Percentiles rank a stretch among this genome's conserved stretches.
Evolutionary conservation across 2,113 vertebrate genomes (phyloP).

Genomic region (Asarcornis scutulata): DNA sequence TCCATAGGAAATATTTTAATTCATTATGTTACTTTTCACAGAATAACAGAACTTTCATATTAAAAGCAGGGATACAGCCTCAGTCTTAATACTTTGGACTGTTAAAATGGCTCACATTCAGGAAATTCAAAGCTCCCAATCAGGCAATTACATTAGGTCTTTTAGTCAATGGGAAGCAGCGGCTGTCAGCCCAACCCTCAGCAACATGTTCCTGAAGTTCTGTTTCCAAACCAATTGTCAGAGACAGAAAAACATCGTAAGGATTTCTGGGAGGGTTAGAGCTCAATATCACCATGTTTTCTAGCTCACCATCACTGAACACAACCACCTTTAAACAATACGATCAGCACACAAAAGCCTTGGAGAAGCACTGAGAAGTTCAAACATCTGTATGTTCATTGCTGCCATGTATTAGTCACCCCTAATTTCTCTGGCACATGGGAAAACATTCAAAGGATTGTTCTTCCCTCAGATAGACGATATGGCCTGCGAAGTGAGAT

Average conservation of each 20-base stretch:
- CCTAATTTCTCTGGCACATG: neutral
- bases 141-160: neutral
- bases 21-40: slow-evolving; percentile 1
- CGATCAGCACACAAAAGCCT: neutral
- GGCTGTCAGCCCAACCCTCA: neutral
- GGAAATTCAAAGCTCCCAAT: neutral
- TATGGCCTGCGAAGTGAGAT: neutral
- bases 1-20: slow-evolving; percentile 26
- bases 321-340: fast-evolving
- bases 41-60: slow-evolving; percentile 15
- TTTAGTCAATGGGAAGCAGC: neutral
- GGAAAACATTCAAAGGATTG: neutral
- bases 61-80: slow-evolving; percentile 1
- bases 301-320: neutral
- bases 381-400: neutral
- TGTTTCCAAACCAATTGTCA: neutral
- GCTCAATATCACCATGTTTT: fast-evolving
- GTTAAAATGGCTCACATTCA: neutral
- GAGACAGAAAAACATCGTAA: neutral
- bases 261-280: neutral
- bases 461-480: fast-evolving
- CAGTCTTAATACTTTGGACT: neutral
- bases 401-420: neutral
- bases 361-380: neutral
- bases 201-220: neutral